Conservation (phyloP, 2,888 invertebrate genomes). For the Scaptomyza flava region DNA sequence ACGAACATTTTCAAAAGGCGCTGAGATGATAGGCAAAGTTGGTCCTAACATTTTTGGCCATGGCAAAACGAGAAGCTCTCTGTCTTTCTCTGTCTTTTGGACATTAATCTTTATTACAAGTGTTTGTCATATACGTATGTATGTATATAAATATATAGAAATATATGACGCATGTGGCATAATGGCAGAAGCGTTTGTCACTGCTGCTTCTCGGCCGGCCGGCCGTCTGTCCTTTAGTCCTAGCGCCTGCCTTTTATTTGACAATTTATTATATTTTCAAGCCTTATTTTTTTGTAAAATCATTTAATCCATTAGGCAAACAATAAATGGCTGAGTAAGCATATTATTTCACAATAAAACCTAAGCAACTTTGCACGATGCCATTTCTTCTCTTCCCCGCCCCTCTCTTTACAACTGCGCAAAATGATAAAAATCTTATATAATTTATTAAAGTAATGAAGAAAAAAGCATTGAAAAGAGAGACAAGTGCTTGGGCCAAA, state of each 20-base stretch:
- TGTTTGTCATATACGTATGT: conserved; percentile 60
- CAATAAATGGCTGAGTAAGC: conserved; percentile 80
- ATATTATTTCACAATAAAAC: conserved; percentile 76
- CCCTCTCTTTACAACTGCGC: conserved; percentile 39
- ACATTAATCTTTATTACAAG: conserved; percentile 80
- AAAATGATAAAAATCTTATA: conserved; percentile 69
- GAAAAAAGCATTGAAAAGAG: conserved; percentile 15
- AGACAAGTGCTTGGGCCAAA: conserved; percentile 29
- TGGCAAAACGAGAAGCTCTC: conserved; percentile 23
- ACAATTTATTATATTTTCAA: conserved; percentile 73
- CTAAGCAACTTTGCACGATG: conserved; percentile 44
- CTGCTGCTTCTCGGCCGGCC: conserved; percentile 33
- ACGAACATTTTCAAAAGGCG: conserved; percentile 42
- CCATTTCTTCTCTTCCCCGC: neutral
- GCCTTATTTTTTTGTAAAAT: conserved; percentile 70
- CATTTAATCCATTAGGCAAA: conserved; percentile 79
- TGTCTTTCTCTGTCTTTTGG: conserved; percentile 3
- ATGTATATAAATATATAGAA: conserved; percentile 10
- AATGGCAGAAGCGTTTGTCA: conserved; percentile 66
- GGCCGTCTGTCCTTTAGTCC: conserved; percentile 10
- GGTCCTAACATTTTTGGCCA: conserved; percentile 45
- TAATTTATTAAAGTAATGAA: conserved; percentile 76
- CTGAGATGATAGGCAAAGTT: conserved; percentile 64
- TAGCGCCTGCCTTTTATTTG: conserved; percentile 63
- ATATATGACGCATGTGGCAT: conserved; percentile 52